Conservation (phyloP, 2,797 vertebrate species). For the Cirrhinus mrigala region DNA sequence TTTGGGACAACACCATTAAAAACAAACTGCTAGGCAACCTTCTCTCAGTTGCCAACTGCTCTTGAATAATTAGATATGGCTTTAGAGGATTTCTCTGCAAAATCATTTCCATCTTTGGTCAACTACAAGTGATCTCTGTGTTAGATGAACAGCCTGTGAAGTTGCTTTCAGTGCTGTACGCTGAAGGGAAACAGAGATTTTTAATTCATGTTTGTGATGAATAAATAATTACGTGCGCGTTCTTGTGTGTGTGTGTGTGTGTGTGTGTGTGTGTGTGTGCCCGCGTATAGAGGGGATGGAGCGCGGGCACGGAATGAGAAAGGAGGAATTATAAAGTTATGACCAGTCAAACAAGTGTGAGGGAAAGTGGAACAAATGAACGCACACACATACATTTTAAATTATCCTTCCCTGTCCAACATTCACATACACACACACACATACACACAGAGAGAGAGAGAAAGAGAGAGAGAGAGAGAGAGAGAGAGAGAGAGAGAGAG, state of each 20-base stretch:
- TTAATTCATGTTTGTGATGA: conserved; percentile 64
- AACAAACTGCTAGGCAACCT: conserved; percentile 25
- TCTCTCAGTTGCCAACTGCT: conserved; percentile 19
- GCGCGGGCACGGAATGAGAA: conserved; percentile 5
- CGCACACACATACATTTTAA: conserved; percentile 1
- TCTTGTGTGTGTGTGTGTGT: neutral
- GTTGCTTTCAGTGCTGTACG: conserved; percentile 46
- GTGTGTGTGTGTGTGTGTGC: too few relatives aligned
- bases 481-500: neutral
- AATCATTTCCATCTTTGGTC: conserved; percentile 27
- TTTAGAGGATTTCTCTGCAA: conserved; percentile 30
- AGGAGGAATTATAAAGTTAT: conserved; percentile 37
- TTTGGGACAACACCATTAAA: conserved; percentile 2
- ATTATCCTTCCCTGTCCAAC: neutral
- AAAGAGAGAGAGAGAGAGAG: too few relatives aligned
- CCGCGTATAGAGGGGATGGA: conserved; percentile 4
- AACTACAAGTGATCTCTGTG: conserved; percentile 41
- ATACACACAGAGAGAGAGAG: neutral
- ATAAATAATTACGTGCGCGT: conserved; percentile 56
- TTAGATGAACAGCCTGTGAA: conserved; percentile 45
- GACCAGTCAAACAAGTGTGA: conserved; percentile 30
- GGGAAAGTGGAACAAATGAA: conserved; percentile 20
- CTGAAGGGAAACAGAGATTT: conserved; percentile 61
- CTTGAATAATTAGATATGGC: conserved; percentile 40
- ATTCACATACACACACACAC: neutral